A percentile compares a stretch with the other conserved stretches of the same genome.
These are phyloP conservation scores for Perca flavescens DNA, from an alignment of 2,113 vertebrate species.

Conservation along the genomic window DNA sequence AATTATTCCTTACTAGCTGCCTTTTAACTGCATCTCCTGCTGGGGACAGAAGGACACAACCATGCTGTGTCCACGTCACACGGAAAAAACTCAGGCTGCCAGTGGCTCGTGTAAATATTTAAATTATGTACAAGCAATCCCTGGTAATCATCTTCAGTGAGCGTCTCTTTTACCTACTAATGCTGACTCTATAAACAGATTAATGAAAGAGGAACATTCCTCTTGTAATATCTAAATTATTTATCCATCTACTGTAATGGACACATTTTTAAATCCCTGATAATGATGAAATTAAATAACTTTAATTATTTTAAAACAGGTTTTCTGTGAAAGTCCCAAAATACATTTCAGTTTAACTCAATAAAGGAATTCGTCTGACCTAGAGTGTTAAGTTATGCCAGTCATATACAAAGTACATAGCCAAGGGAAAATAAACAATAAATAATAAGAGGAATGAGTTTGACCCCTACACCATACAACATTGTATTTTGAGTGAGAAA, in stretches of 20 bases:
- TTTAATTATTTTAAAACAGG: background rate
- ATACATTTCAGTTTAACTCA: background rate
- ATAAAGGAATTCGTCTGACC: background rate
- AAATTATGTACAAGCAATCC: conserved; percentile 40
- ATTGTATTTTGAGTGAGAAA: background rate
- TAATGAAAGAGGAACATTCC: conserved; percentile 12
- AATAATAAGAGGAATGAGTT: background rate
- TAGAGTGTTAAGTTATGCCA: background rate
- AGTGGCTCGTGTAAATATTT: conserved; percentile 43
- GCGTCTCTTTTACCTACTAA: conserved; percentile 12
- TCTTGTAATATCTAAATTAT: background rate
- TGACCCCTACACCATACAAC: background rate
- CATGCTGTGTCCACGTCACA: conserved; percentile 13
- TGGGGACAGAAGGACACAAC: conserved; percentile 36
- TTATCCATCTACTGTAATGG: background rate
- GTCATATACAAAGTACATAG: background rate
- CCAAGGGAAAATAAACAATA: background rate
- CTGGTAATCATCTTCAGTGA: background rate
- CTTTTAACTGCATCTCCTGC: conserved; percentile 54
- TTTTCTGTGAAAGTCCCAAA: background rate
- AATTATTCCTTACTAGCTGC: conserved; percentile 47
- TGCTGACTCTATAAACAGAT: conserved; percentile 28
- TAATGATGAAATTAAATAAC: background rate
- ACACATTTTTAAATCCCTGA: conserved; percentile 5
- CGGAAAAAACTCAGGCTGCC: conserved; percentile 12